These are phyloP conservation scores for Mamestra configurata DNA, from an alignment of 1,140 invertebrate genomes.

Conservation along the genomic window DNA sequence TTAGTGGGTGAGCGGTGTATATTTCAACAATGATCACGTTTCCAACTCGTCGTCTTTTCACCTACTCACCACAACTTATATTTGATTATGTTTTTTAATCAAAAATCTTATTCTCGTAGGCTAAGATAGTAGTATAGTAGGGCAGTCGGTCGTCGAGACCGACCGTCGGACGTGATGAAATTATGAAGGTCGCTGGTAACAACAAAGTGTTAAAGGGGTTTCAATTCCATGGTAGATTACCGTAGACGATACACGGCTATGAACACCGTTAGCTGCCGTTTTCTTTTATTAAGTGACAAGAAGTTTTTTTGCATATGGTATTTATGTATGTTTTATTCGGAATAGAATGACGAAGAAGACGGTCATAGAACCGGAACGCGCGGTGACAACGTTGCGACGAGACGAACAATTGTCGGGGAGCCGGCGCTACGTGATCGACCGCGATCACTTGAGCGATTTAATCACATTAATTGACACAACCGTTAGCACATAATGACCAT, in stretches of 20 bases:
- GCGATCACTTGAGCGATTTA: constrained; percentile 81
- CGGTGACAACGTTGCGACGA: constrained; percentile 38
- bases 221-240: constrained; percentile 40
- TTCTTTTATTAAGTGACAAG: constrained; percentile 16
- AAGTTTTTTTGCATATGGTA: constrained; percentile 13
- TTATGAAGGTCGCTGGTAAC: constrained; percentile 33
- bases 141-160: constrained; percentile 37
- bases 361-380: constrained; percentile 23
- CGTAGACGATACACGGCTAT: constrained; percentile 16
- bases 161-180: constrained; percentile 34
- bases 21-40: not conserved
- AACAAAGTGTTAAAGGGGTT: constrained; percentile 32
- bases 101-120: constrained; percentile 13
- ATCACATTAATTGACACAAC: constrained; percentile 86
- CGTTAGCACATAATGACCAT: constrained; percentile 84
- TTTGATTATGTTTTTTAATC: constrained; percentile 30
- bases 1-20: not conserved
- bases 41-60: not conserved
- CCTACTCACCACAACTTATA: constrained; percentile 22
- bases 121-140: constrained; percentile 33
- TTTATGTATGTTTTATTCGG: constrained; percentile 21
- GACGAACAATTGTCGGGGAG: constrained; percentile 66
- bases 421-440: constrained; percentile 79
- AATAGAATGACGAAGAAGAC: constrained; percentile 6
- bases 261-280: constrained; percentile 31